Conservation (phyloP, 1,140 invertebrate genomes). For the Pseudomyrmex cubaensis region DNA sequence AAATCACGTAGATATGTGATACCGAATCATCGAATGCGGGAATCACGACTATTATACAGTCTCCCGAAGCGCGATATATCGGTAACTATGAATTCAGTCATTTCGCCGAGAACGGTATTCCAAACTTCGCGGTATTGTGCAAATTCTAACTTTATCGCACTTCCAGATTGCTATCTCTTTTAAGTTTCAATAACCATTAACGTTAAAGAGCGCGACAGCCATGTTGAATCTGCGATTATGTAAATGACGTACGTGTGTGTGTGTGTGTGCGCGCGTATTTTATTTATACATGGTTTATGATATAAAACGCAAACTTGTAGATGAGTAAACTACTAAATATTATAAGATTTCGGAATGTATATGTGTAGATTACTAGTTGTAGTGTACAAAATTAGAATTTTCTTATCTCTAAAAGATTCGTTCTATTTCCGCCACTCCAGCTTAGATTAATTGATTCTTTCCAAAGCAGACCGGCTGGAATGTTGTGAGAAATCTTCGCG, state of each 20-base stretch:
- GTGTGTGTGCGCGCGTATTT: background rate
- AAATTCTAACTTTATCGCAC: slow-evolving; percentile 44
- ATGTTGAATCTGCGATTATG: background rate
- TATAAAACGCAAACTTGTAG: too few relatives aligned
- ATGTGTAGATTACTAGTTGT: background rate
- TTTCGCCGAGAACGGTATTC: slow-evolving; percentile 13
- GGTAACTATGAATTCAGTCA: slow-evolving; percentile 39
- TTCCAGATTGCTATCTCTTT: slow-evolving; percentile 16
- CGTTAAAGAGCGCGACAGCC: background rate
- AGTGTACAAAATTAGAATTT: too few relatives aligned
- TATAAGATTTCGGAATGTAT: background rate
- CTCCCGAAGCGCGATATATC: slow-evolving; percentile 5
- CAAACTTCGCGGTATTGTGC: slow-evolving; percentile 27
- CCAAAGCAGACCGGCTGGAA: background rate
- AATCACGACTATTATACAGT: slow-evolving; percentile 19
- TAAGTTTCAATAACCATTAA: slow-evolving; percentile 22
- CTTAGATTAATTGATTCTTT: slow-evolving; percentile 1
- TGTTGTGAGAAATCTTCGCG: background rate
- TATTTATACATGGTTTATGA: background rate
- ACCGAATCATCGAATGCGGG: slow-evolving; percentile 20
- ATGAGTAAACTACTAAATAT: background rate
- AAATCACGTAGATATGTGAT: slow-evolving; percentile 36
- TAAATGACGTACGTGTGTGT: too few relatives aligned
- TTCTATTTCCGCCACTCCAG: background rate
- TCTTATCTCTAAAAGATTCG: background rate